Conservation (phyloP, 2,888 invertebrate species). For the Drosophila neotestacea region DNA sequence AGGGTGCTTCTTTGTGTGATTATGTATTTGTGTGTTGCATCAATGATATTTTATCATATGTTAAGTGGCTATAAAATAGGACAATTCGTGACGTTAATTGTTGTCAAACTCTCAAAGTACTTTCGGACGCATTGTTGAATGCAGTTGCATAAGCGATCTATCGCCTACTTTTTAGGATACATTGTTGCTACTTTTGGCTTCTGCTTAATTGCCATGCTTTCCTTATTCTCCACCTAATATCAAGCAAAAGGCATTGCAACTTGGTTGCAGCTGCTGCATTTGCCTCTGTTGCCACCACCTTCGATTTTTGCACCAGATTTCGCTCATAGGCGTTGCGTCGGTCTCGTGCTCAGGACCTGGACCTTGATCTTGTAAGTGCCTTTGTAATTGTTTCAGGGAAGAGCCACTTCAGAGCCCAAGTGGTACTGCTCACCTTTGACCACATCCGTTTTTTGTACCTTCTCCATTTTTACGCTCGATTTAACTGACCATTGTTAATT, state of each 20-base stretch:
- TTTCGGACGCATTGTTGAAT: slow-evolving; percentile 50
- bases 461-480: slow-evolving; percentile 62
- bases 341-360: slow-evolving; percentile 61
- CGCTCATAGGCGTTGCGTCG: slow-evolving; percentile 58
- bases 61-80: slow-evolving; percentile 83
- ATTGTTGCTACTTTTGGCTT: slow-evolving; percentile 65
- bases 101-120: slow-evolving; percentile 57
- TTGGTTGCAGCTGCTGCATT: slow-evolving; percentile 14
- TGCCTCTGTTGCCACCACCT: slow-evolving; percentile 17
- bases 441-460: slow-evolving; percentile 67
- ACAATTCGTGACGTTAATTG: slow-evolving; percentile 74
- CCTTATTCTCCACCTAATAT: slow-evolving; percentile 6
- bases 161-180: slow-evolving; percentile 49
- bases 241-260: slow-evolving; percentile 43
- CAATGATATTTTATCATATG: slow-evolving; percentile 77
- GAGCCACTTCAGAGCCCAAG: slow-evolving; percentile 57
- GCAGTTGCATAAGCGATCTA: slow-evolving; percentile 42
- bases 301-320: slow-evolving; percentile 49
- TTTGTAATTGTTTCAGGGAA: slow-evolving; percentile 33
- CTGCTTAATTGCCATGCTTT: slow-evolving; percentile 75
- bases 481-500: slow-evolving; percentile 47
- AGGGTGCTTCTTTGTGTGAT: slow-evolving; percentile 38
- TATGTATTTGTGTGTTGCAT: slow-evolving; percentile 44
- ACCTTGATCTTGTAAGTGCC: slow-evolving; percentile 29
- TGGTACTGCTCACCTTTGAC: slow-evolving; percentile 56